phyloP scores from a whole-genome alignment of 2,888 invertebrate genomes.

The Homarus gammarus region DNA sequence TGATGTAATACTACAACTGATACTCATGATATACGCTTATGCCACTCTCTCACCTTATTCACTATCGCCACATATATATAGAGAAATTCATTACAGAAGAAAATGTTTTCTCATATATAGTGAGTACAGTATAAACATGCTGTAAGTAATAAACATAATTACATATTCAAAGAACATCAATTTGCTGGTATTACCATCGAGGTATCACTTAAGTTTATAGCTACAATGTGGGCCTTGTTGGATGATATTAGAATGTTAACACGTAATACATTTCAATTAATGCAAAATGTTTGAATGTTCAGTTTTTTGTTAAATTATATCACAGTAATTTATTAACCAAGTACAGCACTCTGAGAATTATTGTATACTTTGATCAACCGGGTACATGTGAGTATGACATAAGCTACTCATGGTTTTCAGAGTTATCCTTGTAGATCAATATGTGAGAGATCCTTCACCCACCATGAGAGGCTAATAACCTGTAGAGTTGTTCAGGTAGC shows the following conservation, averaged over 20 bases:
- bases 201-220: neutral
- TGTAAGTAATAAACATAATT: neutral
- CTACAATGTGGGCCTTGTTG: neutral
- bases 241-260: neutral
- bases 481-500: constrained; percentile 57
- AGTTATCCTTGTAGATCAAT: neutral
- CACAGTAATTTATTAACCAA: constrained; percentile 34
- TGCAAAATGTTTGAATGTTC: neutral
- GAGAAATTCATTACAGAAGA: neutral
- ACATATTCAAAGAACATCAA: neutral
- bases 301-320: constrained; percentile 15
- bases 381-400: constrained; percentile 5
- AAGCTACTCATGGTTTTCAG: neutral
- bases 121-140: neutral
- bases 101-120: neutral
- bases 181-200: neutral
- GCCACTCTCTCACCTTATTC: neutral
- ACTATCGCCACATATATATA: neutral
- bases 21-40: neutral
- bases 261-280: neutral
- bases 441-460: constrained; percentile 43
- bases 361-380: constrained; percentile 15
- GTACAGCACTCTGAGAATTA: constrained; percentile 25
- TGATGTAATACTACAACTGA: neutral
- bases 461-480: constrained; percentile 42